A percentile compares a stretch with the other conserved stretches of the same genome.
Conservation (phyloP, 2,888 invertebrate genomes). For the Thalpophila matura region DNA sequence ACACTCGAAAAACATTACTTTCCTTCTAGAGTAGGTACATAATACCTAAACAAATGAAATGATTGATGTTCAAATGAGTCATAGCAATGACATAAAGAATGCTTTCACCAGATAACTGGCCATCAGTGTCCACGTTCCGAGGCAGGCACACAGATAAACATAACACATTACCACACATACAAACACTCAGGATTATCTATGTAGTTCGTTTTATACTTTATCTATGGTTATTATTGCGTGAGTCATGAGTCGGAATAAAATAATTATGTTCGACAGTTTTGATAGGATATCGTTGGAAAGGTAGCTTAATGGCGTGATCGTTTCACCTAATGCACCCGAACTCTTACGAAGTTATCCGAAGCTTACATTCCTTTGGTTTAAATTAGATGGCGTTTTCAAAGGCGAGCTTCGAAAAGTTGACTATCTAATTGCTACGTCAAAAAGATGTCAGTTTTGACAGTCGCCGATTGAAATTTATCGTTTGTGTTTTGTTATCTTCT, state of each 20-base stretch:
- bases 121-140: conserved; percentile 8
- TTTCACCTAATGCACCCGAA: neutral
- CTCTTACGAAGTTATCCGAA: neutral
- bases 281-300: conserved; percentile 35
- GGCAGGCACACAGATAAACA: conserved; percentile 34
- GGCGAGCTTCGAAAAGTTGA: too few relatives aligned
- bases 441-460: too few relatives aligned
- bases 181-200: conserved; percentile 46
- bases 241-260: conserved; percentile 11
- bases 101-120: conserved; percentile 18
- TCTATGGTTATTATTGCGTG: conserved; percentile 16
- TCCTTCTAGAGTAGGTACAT: too few relatives aligned
- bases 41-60: too few relatives aligned
- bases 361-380: too few relatives aligned
- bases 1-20: too few relatives aligned
- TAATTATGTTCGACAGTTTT: conserved; percentile 42
- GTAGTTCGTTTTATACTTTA: conserved; percentile 33
- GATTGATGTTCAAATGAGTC: conserved; percentile 23
- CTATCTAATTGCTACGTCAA: too few relatives aligned
- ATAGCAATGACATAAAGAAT: conserved; percentile 27
- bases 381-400: too few relatives aligned
- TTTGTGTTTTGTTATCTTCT: too few relatives aligned
- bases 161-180: conserved; percentile 27
- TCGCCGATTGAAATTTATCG: too few relatives aligned
- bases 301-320: conserved; percentile 42